Evolutionary conservation across 2,797 vertebrate genomes (phyloP).

Genomic region (Ataeniobius toweri): DNA sequence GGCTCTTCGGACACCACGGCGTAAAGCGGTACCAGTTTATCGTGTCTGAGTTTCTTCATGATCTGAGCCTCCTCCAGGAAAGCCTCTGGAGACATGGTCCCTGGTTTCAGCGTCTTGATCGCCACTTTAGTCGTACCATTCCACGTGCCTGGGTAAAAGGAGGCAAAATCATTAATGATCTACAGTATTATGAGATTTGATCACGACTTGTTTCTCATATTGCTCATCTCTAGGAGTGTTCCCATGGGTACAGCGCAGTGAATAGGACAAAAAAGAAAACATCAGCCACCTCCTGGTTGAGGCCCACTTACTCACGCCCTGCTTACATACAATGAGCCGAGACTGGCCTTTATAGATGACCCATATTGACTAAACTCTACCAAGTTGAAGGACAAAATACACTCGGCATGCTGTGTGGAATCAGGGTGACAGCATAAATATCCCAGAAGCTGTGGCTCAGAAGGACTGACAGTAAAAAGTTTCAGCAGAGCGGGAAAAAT

Average conservation of each 20-base stretch:
- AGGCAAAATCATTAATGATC: background rate
- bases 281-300: constrained; percentile 69
- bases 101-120: constrained; percentile 96
- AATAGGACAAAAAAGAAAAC: constrained; percentile 19
- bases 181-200: background rate
- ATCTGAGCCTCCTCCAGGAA: constrained; percentile 98
- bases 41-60: constrained; percentile 97
- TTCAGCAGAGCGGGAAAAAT: constrained; percentile 16
- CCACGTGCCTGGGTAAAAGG: constrained; percentile 87
- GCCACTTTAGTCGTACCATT: constrained; percentile 98
- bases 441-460: background rate
- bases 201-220: background rate
- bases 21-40: constrained; percentile 95
- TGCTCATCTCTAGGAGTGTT: constrained; percentile 26
- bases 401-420: background rate
- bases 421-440: background rate
- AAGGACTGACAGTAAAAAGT: constrained; percentile 8
- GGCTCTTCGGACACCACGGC: constrained; percentile 97
- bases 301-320: constrained; percentile 73
- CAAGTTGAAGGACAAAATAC: constrained; percentile 36
- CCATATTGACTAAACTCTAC: constrained; percentile 43
- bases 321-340: constrained; percentile 65
- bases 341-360: constrained; percentile 61
- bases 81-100: constrained; percentile 98
- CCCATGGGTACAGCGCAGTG: constrained; percentile 22